Conservation (phyloP, 2,113 vertebrate species). For the Cephalopholis sonnerati region DNA sequence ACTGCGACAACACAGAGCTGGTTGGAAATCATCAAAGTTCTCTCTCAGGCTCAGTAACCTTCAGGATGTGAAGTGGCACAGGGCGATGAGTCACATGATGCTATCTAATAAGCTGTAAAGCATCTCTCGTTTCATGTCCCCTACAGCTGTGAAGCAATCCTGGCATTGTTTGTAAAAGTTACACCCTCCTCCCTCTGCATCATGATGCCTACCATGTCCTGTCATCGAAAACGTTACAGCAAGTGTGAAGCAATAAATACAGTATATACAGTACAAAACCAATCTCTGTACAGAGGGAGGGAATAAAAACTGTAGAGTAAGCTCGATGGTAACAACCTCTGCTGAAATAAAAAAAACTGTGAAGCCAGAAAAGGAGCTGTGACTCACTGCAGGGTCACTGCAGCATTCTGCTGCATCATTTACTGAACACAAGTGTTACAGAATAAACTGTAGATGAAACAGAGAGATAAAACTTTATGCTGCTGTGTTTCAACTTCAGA, state of each 20-base stretch:
- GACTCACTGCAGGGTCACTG: slow-evolving; percentile 25
- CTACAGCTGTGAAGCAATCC: neutral
- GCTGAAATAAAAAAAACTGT: neutral
- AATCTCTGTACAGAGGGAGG: too few species aligned
- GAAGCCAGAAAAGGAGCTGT: neutral
- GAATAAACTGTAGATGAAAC: neutral
- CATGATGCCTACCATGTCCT: neutral
- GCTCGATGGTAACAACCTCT: neutral
- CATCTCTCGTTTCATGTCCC: too few species aligned
- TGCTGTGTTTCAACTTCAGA: too few species aligned
- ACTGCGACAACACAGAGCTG: too few species aligned
- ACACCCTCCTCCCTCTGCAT: neutral
- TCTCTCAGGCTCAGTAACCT: too few species aligned
- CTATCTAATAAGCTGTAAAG: too few species aligned
- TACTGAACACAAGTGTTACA: neutral
- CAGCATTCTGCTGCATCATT: slow-evolving; percentile 2
- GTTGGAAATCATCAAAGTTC: too few species aligned
- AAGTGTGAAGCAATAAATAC: neutral
- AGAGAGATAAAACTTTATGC: too few species aligned
- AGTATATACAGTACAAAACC: neutral
- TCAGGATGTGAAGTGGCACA: too few species aligned
- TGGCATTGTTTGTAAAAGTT: neutral
- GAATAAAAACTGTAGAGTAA: neutral
- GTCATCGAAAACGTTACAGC: neutral
- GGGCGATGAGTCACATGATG: too few species aligned